Evolutionary conservation across 2,888 invertebrate species (phyloP), one percentile per base, ranked within the genome.

Genomic region (Graphium colonna): DNA sequence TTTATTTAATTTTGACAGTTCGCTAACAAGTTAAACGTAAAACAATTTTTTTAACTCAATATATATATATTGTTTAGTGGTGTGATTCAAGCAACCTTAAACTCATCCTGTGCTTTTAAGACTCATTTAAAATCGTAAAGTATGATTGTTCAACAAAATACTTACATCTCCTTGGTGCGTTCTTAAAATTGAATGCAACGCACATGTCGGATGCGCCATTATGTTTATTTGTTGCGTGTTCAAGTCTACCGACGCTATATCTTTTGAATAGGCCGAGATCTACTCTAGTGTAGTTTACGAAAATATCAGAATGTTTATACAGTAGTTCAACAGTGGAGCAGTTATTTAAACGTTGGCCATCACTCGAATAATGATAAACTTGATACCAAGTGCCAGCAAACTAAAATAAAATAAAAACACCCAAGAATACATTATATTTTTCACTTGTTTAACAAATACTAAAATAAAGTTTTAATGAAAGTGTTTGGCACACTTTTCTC

Each of bases 321-420:
- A 65, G 52, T 13, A 83, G 58, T 18, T 81, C 73, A 3, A 84
- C 48, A 0, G 71, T 68, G 0, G 84, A 82, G 55, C 88, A 88
- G 51, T 84, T 82, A 59, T 75, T 84, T 13, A 68, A 67, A 1
- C 65, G 61, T 51, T 76, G 79, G 0, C 74, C 75, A 52, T 82
- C 80, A 55, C 82, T 82, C 40, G 85, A 80, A 61, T 77, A 84
- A 50, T 79, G 77, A 57, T 80, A 79, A 0, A 71, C 63, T 65
- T 87, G 85, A 45, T 79, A 73, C 87, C 88, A 88, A 63, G 74
- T 80, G 0, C 78, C 77, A 48, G 66, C 79, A 48, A 88, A 88
- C 87, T 88, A 62, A 5, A 68, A 65, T 48, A 9, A 18, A n/a
- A 28, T 13, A n/a, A n/a, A n/a, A n/a, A n/a, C n/a, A n/a, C n/a